phyloP scores from a whole-genome alignment of 2,797 vertebrate species.

The Dryobates pubescens region DNA sequence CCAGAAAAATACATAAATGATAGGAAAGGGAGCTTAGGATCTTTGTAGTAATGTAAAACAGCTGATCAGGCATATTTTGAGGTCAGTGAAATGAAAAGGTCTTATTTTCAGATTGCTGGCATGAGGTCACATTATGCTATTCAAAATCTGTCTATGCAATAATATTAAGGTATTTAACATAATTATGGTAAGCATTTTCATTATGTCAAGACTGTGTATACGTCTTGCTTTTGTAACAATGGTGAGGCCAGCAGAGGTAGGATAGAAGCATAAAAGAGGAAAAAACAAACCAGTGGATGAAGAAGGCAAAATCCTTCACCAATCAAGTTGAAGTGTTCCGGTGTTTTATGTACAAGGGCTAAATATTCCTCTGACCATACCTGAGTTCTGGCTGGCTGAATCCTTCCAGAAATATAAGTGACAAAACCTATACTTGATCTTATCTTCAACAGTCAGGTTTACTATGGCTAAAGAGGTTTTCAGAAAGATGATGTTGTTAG shows the following conservation, averaged over 20 bases:
- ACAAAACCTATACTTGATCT: not conserved
- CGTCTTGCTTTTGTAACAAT: not conserved
- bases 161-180: not conserved
- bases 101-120: not conserved
- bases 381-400: not conserved
- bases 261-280: not conserved
- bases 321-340: not conserved
- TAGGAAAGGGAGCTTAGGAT: not conserved
- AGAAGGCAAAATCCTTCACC: not conserved
- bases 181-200: not conserved
- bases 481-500: not conserved
- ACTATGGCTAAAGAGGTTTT: not conserved
- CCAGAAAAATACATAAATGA: not conserved
- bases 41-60: not conserved
- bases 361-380: not conserved
- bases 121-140: not conserved
- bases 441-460: not conserved
- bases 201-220: not conserved
- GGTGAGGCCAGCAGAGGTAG: not conserved
- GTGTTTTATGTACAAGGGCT: not conserved
- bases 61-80: not conserved
- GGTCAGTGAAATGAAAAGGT: not conserved
- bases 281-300: not conserved
- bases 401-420: not conserved
- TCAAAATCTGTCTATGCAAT: not conserved